Base-by-base conservation (phyloP, 2,888 invertebrate genomes). In the Steinernema hermaphroditum region DNA sequence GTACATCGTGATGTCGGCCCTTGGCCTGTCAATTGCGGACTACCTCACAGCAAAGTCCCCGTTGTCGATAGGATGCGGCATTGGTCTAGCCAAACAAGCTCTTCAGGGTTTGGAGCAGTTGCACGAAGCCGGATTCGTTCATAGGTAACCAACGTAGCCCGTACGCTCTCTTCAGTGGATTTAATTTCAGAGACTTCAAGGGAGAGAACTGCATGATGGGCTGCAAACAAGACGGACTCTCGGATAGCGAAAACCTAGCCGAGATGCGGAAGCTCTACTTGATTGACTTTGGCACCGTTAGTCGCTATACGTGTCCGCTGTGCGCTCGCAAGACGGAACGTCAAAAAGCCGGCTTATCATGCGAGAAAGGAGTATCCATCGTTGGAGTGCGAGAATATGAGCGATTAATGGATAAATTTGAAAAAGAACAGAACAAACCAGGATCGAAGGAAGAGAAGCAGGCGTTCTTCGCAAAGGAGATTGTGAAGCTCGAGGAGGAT, bases 191-290 rank as follows among this genome's bases (percentile, higher is more conserved):
- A 16, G 54, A 54, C 27, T 6, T 54, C 27, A 54, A 54, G 16
- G 54, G 54, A 12, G 54, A 54, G 27, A 54, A 54, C 27, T 54
- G 8, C 54, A 54, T 54, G 54, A 22, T 27, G 24, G 54, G 54
- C 14, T 6, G 8, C 4, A 46, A 46, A 19, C n/a, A 4, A 4
- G 46, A 46, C 6, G n/a, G 22, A 19, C 46, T 46, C 8, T 46
- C 46, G 46, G 27, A 27, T 27, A 6, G 14, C 27, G 27, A 54
- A 16, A 54, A 54, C 27, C 27, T 54, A 2, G 54, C 22, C 9
- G 54, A 54, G 27, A 24, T 8, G n/a, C 22, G 54, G 22, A 54
- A 54, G 19, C 6, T 54, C 27, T 54, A 54, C 27, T 22, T 54
- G 14, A 54, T 54, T 16, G 54, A 54, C 16, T 54, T 54, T 22